Base-by-base conservation (phyloP, 1,140 invertebrate species). In the Meloidogyne exigua region DNA sequence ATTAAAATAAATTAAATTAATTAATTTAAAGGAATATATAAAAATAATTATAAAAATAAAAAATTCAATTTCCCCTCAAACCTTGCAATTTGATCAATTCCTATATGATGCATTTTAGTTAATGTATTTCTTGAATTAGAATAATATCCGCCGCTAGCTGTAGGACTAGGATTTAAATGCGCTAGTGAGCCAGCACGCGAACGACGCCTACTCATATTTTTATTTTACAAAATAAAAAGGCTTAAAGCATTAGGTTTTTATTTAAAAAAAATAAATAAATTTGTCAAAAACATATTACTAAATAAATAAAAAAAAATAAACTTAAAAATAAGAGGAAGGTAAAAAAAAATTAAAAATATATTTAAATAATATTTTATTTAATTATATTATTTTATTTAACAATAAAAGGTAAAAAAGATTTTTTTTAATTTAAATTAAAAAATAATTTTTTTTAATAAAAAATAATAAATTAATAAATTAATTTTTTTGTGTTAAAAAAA, bases 41-140 rank as follows among this genome's bases (percentile, higher is more conserved):
- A 66, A 5, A 57, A 66, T 10, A 26, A 18, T 25, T 25, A 25
- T 66, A 21, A 36, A 66, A 28, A 36, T 18, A 15, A 18, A 18
- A 66, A 13, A 36, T 23, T 66, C 13, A 21, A 28, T 28, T 15
- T 18, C 2, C 18, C 18, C 21, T 21, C 32, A 36, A 26, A 68
- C 28, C 39, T 32, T 21, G 67, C 67, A 75, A 80, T 74, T 23
- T 21, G 65, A 74, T 39, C 36, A 72, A 57, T 64, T 39, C 64
- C 49, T 57, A 57, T 57, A 57, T 57, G 49, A 57, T 57, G 18
- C 49, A 57, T 57, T 57, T 57, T 57, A 15, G 18, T 57, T 1
- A n/a, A 57, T 4, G 18, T 9, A 57, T 57, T 57, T 57, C 49
- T n/a, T 9, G 18, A n/a, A 57, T 57, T 57, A n/a, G 49, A 57